Evolutionary conservation across 2,113 vertebrate species (phyloP), one percentile per base, ranked within the genome.

Genomic region (Eurystomus gularis): DNA sequence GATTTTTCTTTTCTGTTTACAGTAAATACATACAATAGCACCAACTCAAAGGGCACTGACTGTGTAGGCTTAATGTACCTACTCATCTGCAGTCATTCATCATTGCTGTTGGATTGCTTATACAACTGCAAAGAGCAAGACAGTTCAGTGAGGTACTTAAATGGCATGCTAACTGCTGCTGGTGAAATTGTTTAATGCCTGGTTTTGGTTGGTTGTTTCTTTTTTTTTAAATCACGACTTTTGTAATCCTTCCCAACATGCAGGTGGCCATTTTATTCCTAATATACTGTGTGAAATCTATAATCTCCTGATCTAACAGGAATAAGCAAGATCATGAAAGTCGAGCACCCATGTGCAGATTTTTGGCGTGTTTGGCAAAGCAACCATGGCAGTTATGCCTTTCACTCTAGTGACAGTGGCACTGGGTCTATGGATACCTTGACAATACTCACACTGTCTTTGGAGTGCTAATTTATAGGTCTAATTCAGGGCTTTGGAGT

Each of bases 81-180:
- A 52, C 76, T 90, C 81, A 65, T 88, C 75, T 78, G 89, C 83
- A 96, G 91, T 90, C 84, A 84, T 94, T 96, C 71, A 84, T 96
- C 92, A 86, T 31, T 33, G 7, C 62, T 91, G 8, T 40, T 94
- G 82, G 44, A 52, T 66, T 71, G 90, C 88, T 88, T 58, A 65
- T 77, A 71, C 69, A 49, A 13, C 69, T 84, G 57, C 70, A 78
- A 69, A 70, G 61, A 86, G 48, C 61, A 60, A 72, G 80, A 35
- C 26, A 39, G 55, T 84, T 90, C 57, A 75, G 62, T 31, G 48
- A 78, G 70, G 71, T 37, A 51, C 87, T 76, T 78, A 68, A 71
- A 79, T 11, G 31, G 49, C 48, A 42, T 90, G 39, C 20, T 80
- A 62, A 51, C 60, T 72, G 51, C 66, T 78, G 33, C 25, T 79